Evolutionary conservation across 2,888 invertebrate genomes (phyloP).

Genomic region (Lumbricus terrestris): DNA sequence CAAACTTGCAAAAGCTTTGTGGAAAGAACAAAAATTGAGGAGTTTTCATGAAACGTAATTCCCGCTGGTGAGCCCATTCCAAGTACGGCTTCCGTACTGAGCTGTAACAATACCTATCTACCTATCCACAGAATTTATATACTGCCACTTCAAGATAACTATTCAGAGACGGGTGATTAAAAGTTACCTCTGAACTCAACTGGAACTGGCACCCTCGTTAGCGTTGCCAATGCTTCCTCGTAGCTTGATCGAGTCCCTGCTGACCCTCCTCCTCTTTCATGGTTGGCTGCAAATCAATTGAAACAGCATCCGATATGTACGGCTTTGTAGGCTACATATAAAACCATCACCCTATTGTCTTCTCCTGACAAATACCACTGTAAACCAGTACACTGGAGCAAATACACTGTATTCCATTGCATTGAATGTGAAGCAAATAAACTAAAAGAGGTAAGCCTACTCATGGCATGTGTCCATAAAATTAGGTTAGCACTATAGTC

Average conservation of each 20-base stretch:
- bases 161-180: background rate
- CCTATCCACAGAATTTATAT: too few species aligned
- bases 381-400: background rate
- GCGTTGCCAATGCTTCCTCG: constrained; percentile 41
- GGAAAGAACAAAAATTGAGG: too few species aligned
- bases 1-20: too few species aligned
- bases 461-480: too few species aligned
- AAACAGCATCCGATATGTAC: background rate
- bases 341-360: background rate
- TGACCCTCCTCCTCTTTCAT: background rate
- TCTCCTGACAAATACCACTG: background rate
- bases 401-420: background rate
- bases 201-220: constrained; percentile 46
- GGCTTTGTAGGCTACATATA: too few species aligned
- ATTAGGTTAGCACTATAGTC: too few species aligned
- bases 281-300: background rate
- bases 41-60: too few species aligned
- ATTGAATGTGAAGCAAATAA: background rate
- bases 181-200: constrained; percentile 48
- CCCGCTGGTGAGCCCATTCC: too few species aligned
- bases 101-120: too few species aligned
- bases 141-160: too few species aligned
- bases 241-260: constrained; percentile 44
- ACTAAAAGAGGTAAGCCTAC: too few species aligned
- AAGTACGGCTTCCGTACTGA: too few species aligned